Evolutionary conservation across 2,797 vertebrate genomes (phyloP).

Genomic region (Spinus pinus): DNA sequence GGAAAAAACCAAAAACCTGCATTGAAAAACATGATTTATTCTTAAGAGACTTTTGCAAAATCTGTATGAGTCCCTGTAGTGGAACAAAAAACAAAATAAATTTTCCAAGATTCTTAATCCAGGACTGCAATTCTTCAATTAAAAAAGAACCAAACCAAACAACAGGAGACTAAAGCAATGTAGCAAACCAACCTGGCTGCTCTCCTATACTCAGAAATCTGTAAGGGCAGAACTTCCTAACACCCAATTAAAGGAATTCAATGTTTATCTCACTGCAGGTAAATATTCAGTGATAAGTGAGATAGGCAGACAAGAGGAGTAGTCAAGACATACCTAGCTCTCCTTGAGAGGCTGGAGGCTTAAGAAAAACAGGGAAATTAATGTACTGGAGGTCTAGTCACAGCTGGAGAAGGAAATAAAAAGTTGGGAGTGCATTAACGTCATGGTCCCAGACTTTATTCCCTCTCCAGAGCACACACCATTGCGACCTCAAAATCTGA

Average conservation of each 20-base stretch:
- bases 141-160: not conserved
- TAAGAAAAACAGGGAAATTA: not conserved
- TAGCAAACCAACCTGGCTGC: not conserved
- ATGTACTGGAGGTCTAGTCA: not conserved
- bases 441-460: conserved; percentile 43
- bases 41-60: conserved; percentile 5
- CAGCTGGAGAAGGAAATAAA: conserved; percentile 6
- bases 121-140: conserved; percentile 1
- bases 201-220: not conserved
- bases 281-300: conserved; percentile 46
- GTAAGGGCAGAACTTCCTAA: not conserved
- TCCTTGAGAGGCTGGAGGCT: not conserved
- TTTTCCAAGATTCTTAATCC: not conserved
- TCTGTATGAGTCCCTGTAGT: not conserved
- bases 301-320: not conserved
- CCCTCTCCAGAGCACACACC: conserved; percentile 17
- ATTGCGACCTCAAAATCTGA: conserved; percentile 22
- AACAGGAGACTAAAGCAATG: not conserved
- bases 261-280: conserved; percentile 25
- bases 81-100: not conserved
- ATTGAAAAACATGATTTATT: conserved; percentile 1
- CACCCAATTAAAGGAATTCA: conserved; percentile 40
- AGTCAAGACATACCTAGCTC: not conserved
- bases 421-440: conserved; percentile 38
- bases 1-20: not conserved